Evolutionary conservation across 2,888 invertebrate species (phyloP).

Genomic region (Brachyptera risi): DNA sequence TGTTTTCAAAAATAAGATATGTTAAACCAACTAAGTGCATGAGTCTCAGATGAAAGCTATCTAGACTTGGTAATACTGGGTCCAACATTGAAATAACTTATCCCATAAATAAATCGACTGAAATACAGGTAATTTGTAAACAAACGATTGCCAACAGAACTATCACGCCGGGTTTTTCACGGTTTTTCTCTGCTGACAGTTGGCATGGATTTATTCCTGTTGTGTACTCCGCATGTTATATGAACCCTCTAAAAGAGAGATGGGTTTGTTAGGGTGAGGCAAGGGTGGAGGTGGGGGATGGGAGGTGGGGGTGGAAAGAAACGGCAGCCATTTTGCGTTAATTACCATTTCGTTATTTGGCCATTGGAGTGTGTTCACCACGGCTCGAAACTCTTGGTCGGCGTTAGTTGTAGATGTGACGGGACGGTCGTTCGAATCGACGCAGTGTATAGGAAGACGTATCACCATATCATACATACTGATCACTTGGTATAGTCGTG

Average conservation of each 20-base stretch:
- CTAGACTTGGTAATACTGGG: too few species aligned
- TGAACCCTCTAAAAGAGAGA: background rate
- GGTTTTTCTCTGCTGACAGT: background rate
- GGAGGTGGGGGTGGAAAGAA: constrained; percentile 19
- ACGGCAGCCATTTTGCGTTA: constrained; percentile 34
- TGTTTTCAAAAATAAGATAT: too few species aligned
- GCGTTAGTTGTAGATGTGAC: background rate
- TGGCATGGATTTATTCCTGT: constrained; percentile 3
- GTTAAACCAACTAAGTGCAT: too few species aligned
- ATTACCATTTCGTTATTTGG: constrained; percentile 35
- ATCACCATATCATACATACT: constrained; percentile 26
- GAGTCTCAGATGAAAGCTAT: too few species aligned
- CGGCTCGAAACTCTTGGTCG: background rate
- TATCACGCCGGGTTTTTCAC: too few species aligned
- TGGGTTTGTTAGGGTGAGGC: background rate
- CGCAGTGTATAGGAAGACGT: background rate
- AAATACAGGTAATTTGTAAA: too few species aligned
- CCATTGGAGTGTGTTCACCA: constrained; percentile 30
- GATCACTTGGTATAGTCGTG: too few species aligned
- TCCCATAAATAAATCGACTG: too few species aligned
- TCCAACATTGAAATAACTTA: too few species aligned
- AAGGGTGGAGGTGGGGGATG: constrained; percentile 11
- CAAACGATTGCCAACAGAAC: too few species aligned
- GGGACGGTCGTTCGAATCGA: background rate
- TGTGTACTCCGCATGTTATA: background rate